Base-by-base conservation (phyloP, 2,113 vertebrate genomes). In the Tautogolabrus adspersus region DNA sequence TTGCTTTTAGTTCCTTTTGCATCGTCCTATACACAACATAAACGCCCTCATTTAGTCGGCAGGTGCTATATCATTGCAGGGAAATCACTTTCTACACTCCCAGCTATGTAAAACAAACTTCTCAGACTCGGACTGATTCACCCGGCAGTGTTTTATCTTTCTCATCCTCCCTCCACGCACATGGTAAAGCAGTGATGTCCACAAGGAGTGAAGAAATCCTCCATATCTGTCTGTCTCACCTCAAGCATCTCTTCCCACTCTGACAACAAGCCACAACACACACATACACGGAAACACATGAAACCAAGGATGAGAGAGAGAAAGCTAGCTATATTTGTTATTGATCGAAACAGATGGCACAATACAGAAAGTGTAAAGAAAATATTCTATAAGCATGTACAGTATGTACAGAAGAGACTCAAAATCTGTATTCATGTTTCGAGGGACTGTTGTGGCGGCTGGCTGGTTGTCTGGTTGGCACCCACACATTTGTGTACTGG, bases 401-500 rank as follows among this genome's bases (percentile, higher is more conserved):
- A 73, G 66, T 61, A 84, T 73, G 76, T 83, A 81, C 77, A 80
- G 46, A 82, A 68, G 65, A 57, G 65, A 77, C 72, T 78, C 71
- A 65, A 79, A 82, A 79, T 87, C 81, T 75, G 82, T 64, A 90
- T 71, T 85, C 66, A 66, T 79, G 77, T 87, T 89, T 79, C 81
- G 79, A 84, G 78, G 79, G 80, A 61, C 78, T 86, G 83, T 83
- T 82, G 79, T 87, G 79, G 87, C 61, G 77, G 84, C 79, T 88
- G 79, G 64, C 72, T 86, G 72, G 76, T 79, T 90, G 87, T 86
- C 87, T 90, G 84, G 84, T 84, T 89, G 81, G 89, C 90, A 91
- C 90, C 89, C 91, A 92, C 89, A 90, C 86, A 90, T 82, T 92
- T 70, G 80, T 82, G 87, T 84, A 87, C 87, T 74, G 88, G 83